Evolutionary conservation across 1,140 invertebrate species (phyloP).

Genomic region (Aphelenchoides fujianensis): DNA sequence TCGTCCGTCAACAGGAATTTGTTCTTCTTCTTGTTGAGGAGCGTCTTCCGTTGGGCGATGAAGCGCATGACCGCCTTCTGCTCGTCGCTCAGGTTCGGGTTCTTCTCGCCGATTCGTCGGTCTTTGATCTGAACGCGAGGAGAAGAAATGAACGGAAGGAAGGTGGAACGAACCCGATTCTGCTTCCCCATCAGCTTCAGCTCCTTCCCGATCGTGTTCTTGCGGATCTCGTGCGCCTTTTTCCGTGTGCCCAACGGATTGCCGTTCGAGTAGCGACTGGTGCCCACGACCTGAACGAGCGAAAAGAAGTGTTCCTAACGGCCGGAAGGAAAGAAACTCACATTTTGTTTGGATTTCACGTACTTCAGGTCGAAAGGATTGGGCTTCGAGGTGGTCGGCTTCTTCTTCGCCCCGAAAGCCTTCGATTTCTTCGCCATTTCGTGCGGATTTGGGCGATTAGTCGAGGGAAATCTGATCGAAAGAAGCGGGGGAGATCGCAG

Average conservation of each 20-base stretch:
- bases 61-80: constrained; percentile 5
- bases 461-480: too few relatives aligned
- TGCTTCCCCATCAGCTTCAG: not conserved
- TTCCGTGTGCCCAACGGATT: constrained; percentile 13
- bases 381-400: not conserved
- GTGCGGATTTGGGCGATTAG: too few relatives aligned
- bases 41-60: constrained; percentile 5
- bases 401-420: constrained; percentile 14
- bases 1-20: constrained; percentile 5
- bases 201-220: not conserved
- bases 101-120: not conserved
- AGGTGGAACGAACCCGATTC: not conserved
- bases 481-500: too few relatives aligned
- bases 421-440: constrained; percentile 15
- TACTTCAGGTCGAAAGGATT: constrained; percentile 13
- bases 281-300: not conserved
- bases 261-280: not conserved
- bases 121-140: not conserved
- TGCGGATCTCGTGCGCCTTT: not conserved
- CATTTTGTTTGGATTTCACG: not conserved
- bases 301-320: not conserved
- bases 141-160: not conserved
- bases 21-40: not conserved
- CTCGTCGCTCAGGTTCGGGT: constrained; percentile 7
- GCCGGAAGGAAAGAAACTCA: not conserved